These are phyloP conservation scores for Clunio marinus DNA, from an alignment of 2,888 invertebrate genomes.

Conservation along the genomic window DNA sequence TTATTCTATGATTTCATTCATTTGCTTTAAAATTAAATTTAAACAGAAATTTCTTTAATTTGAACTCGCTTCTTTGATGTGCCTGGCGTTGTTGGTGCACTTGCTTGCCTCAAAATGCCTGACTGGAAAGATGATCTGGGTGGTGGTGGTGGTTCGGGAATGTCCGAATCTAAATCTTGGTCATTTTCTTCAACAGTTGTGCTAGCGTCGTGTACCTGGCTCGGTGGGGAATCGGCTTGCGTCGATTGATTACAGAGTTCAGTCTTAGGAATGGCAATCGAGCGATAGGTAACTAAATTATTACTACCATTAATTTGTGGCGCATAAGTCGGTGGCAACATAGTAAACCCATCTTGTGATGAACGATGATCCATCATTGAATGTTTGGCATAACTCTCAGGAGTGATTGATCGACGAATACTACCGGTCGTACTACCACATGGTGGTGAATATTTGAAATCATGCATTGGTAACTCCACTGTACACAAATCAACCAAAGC, in stretches of 20 bases:
- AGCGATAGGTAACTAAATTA: constrained; percentile 41
- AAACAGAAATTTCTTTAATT: constrained; percentile 89
- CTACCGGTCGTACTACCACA: constrained; percentile 46
- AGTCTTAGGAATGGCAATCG: constrained; percentile 38
- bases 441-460: constrained; percentile 59
- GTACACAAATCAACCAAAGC: constrained; percentile 57
- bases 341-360: constrained; percentile 43
- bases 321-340: constrained; percentile 43
- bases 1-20: too few species aligned
- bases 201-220: constrained; percentile 42
- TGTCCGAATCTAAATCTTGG: constrained; percentile 52
- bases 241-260: constrained; percentile 43
- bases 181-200: constrained; percentile 41
- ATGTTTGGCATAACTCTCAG: constrained; percentile 40
- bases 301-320: constrained; percentile 41
- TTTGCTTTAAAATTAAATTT: too few species aligned
- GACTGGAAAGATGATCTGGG: constrained; percentile 55
- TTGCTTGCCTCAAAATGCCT: constrained; percentile 59
- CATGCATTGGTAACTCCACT: constrained; percentile 62
- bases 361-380: background rate
- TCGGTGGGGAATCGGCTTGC: constrained; percentile 42
- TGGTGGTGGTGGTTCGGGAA: constrained; percentile 61
- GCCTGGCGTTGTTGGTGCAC: constrained; percentile 58
- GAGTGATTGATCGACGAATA: constrained; percentile 45
- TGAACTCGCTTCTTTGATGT: constrained; percentile 85